Evolutionary conservation across 2,888 invertebrate species (phyloP).

Genomic region (Archips crataeganus): DNA sequence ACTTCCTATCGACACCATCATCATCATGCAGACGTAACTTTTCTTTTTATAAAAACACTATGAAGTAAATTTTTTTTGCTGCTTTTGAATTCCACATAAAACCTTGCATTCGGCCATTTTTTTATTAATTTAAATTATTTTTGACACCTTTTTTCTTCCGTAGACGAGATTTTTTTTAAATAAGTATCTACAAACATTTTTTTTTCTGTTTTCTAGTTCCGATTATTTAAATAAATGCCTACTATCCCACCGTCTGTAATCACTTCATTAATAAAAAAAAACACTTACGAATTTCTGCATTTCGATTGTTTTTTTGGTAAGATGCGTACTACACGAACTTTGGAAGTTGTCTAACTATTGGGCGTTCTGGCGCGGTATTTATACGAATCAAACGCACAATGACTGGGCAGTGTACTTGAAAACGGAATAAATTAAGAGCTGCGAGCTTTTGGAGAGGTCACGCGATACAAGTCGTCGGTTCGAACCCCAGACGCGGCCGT

Average conservation of each 20-base stretch:
- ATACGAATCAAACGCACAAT: conserved; percentile 73
- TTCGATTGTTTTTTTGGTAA: conserved; percentile 51
- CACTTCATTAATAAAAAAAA: background rate
- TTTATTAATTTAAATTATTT: too few relatives aligned
- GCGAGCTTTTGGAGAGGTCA: conserved; percentile 60
- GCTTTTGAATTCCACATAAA: too few relatives aligned
- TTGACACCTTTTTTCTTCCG: too few relatives aligned
- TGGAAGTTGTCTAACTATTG: conserved; percentile 70
- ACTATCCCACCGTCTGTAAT: background rate
- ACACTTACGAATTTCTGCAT: conserved; percentile 78
- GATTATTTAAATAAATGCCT: background rate
- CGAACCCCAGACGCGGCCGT: background rate
- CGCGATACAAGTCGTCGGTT: conserved; percentile 19
- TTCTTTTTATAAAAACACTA: too few relatives aligned
- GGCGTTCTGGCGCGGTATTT: conserved; percentile 59
- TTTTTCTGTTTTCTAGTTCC: background rate
- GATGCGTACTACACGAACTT: conserved; percentile 56
- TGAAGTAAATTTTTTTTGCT: too few relatives aligned
- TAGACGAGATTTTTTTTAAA: too few relatives aligned
- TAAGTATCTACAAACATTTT: background rate
- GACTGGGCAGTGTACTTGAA: conserved; percentile 68
- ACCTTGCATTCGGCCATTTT: too few relatives aligned
- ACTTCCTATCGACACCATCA: too few relatives aligned
- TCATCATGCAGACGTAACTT: too few relatives aligned
- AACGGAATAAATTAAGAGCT: conserved; percentile 52